Base-by-base conservation (phyloP, 2,888 invertebrate species). In the Netelia melanura region DNA sequence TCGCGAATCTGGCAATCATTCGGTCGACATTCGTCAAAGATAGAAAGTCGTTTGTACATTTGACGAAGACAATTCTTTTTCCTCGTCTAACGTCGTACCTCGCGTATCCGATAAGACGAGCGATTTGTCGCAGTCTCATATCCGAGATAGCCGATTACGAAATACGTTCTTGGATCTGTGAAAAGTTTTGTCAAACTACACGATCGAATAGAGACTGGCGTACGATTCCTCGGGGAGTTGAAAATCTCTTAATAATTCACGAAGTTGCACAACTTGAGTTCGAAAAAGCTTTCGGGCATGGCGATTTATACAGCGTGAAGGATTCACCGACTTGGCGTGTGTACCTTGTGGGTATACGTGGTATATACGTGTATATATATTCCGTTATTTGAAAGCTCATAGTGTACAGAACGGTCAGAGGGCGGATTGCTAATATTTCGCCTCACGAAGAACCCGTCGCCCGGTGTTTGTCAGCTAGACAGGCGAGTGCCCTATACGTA, bases 1-100 rank as follows among this genome's bases (percentile, higher is more conserved):
- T 76, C 58, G 84, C 68, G 17, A 91, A 87, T 72, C 91, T 91
- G 85, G 21, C 72, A 52, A 84, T 76, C 71, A 76, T 72, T 76
- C 38, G 25, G 5, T 38, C 38, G 38, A 38, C 38, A 6, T 38
- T 38, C 38, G 38, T 38, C 30, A n/a, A 64, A 64, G 38, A 68
- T 52, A 52, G n/a, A 30, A 2, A 11, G 25, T 1, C 14, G 38
- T 64, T 3, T 14, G 21, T 38, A 21, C 17, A n/a, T 11, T 11
- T 48, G 48, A 77, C 25, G 25, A n/a, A 21, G 54, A 61, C n/a
- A 25, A 23, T 68, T 68, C 38, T 68, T 68, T 68, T 10, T 9
- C 61, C 48, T 14, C 3, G 48, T 48, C 14, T 48, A 14, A 14
- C 48, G 2, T 14, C 48, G 14, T 48, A 14, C 48, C 30, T 64